Percentiles rank a stretch among this genome's conserved stretches.
These are phyloP conservation scores for Paraescarpia echinospica DNA, from an alignment of 1,140 invertebrate species.

Conservation along the genomic window DNA sequence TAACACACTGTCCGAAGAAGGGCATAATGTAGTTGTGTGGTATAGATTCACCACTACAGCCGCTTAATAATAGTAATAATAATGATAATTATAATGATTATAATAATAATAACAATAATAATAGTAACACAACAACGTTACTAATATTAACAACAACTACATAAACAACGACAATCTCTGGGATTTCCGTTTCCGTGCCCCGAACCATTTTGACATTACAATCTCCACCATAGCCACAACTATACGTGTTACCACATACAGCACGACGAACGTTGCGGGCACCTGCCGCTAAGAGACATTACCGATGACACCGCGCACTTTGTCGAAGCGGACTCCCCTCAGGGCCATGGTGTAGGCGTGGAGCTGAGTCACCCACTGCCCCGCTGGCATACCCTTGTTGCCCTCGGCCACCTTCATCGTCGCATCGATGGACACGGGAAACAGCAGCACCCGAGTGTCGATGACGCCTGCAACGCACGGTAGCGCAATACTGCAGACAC, in stretches of 20 bases:
- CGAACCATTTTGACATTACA: no score
- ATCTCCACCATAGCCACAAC: not conserved
- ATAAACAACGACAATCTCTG: no score
- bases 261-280: not conserved
- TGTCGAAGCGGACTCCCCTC: not conserved
- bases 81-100: no score
- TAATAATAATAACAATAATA: no score
- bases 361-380: not conserved
- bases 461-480: not conserved
- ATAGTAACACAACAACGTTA: no score
- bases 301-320: not conserved
- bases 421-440: not conserved
- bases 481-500: not conserved
- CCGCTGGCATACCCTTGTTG: not conserved
- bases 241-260: not conserved
- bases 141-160: no score
- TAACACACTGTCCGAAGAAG: no score
- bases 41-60: no score
- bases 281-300: not conserved
- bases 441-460: not conserved
- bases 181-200: no score
- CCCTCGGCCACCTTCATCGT: not conserved
- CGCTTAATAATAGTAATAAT: no score
- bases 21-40: no score
- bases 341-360: not conserved